Evolutionary conservation across 2,888 invertebrate species (phyloP).

Genomic region (Mythimna pallens): DNA sequence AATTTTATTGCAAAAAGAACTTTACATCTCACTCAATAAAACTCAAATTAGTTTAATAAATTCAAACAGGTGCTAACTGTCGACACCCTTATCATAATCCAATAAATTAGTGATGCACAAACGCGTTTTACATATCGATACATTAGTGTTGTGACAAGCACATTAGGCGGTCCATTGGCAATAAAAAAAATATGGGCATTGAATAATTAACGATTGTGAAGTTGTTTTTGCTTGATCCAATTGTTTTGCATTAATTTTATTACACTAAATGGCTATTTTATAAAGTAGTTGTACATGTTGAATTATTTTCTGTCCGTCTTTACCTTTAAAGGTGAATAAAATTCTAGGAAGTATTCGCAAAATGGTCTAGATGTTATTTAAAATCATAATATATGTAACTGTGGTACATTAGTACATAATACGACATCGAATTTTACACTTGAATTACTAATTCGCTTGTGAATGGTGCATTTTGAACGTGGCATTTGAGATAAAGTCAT

Average conservation of each 20-base stretch:
- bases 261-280: conserved; percentile 39
- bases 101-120: conserved; percentile 71
- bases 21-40: conserved; percentile 31
- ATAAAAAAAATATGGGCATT: conserved; percentile 49
- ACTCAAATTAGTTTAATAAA: conserved; percentile 42
- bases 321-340: conserved; percentile 13
- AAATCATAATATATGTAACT: conserved; percentile 30
- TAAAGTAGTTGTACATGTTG: conserved; percentile 10
- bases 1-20: conserved; percentile 38
- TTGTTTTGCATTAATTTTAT: conserved; percentile 58
- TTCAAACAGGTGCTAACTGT: conserved; percentile 59
- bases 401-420: conserved; percentile 18
- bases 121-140: conserved; percentile 68
- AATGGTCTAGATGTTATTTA: conserved; percentile 14
- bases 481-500: conserved; percentile 34
- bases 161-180: conserved; percentile 60
- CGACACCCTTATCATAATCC: conserved; percentile 64
- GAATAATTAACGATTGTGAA: conserved; percentile 47
- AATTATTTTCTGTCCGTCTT: conserved; percentile 27
- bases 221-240: conserved; percentile 32
- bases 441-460: conserved; percentile 22
- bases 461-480: conserved; percentile 6
- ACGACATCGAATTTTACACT: conserved; percentile 12
- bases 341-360: conserved; percentile 4
- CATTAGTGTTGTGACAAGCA: conserved; percentile 63